These are phyloP conservation scores for Passer montanus DNA, from an alignment of 2,113 vertebrate genomes.

Conservation along the genomic window DNA sequence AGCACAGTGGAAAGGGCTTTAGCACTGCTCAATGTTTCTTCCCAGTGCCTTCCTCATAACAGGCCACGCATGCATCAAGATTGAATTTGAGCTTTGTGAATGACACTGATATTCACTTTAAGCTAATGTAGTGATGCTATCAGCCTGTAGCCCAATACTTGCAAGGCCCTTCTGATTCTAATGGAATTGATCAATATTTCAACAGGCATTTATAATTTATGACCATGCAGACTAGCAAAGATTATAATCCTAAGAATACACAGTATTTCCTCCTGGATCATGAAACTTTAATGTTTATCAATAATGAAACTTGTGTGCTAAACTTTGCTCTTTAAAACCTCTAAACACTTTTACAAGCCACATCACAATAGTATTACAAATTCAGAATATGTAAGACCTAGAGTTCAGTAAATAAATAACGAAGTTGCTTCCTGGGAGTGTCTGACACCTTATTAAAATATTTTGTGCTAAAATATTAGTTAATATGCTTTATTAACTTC, in stretches of 20 bases:
- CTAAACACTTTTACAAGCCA: not conserved
- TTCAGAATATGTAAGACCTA: not conserved
- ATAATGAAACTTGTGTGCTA: not conserved
- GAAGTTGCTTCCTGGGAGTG: not conserved
- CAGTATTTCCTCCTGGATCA: not conserved
- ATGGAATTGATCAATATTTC: conserved; percentile 81
- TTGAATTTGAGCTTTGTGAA: conserved; percentile 68
- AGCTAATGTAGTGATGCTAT: conserved; percentile 51
- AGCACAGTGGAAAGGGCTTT: not conserved
- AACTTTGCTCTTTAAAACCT: conserved; percentile 4
- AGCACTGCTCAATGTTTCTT: not conserved
- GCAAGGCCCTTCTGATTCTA: conserved; percentile 46
- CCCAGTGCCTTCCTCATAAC: not conserved
- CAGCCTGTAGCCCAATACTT: conserved; percentile 68
- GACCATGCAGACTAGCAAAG: conserved; percentile 25
- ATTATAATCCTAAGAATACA: conserved; percentile 52
- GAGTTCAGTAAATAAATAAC: not conserved
- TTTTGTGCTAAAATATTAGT: not conserved
- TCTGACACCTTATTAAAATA: not conserved
- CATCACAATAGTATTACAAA: not conserved
- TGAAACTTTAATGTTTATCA: conserved; percentile 39
- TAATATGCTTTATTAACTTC: not conserved
- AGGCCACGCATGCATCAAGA: not conserved
- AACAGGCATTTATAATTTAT: conserved; percentile 76
- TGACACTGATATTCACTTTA: conserved; percentile 60